Evolutionary conservation across 2,797 vertebrate species (phyloP).

Genomic region (Tadarida brasiliensis): DNA sequence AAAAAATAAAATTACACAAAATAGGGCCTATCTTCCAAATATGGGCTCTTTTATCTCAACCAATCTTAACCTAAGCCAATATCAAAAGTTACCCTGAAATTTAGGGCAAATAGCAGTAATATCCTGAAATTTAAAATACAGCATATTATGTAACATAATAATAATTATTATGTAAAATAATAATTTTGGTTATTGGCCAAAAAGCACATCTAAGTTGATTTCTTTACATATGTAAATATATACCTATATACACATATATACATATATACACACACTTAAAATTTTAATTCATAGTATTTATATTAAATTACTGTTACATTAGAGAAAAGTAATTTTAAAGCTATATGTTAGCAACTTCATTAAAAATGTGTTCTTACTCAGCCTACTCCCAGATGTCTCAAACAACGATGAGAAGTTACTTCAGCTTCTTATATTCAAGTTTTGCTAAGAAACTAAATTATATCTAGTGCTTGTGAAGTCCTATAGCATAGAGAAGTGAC

Average conservation of each 20-base stretch:
- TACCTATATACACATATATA: not conserved
- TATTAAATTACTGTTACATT: too few relatives aligned
- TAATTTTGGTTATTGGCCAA: not conserved
- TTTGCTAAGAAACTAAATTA: conserved; percentile 27
- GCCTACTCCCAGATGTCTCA: not conserved
- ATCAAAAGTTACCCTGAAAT: conserved; percentile 18
- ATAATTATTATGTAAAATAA: not conserved
- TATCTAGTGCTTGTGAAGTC: not conserved
- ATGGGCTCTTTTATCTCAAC: not conserved
- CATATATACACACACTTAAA: not conserved
- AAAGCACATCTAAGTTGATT: not conserved
- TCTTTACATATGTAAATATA: not conserved
- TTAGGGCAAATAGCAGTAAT: not conserved
- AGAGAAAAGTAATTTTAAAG: not conserved
- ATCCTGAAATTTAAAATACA: conserved; percentile 15
- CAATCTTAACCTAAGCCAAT: not conserved
- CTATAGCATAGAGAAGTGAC: not conserved
- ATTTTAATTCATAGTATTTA: too few relatives aligned
- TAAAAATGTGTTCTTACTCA: not conserved
- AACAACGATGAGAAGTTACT: not conserved
- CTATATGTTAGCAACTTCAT: not conserved
- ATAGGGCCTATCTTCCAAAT: not conserved
- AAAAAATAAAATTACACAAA: not conserved
- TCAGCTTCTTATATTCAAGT: not conserved
- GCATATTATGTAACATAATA: not conserved